These are phyloP conservation scores for Canis aureus DNA, from an alignment of 2,113 vertebrate genomes.

Conservation along the genomic window DNA sequence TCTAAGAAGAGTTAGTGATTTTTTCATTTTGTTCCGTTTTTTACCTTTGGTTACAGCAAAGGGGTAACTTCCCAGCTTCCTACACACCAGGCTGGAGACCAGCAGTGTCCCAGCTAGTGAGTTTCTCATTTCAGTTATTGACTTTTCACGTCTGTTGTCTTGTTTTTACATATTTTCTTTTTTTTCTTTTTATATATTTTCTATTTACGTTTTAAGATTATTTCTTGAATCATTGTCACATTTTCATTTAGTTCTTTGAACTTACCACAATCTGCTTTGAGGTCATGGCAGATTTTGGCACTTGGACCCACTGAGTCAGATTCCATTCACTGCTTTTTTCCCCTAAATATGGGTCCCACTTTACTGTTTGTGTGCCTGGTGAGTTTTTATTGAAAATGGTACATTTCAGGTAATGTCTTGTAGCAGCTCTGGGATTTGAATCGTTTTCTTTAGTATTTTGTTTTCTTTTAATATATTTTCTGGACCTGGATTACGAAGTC, in stretches of 20 bases:
- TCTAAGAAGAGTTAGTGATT: neutral
- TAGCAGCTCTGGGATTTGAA: neutral
- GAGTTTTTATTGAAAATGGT: neutral
- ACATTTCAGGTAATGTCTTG: neutral
- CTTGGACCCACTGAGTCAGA: neutral
- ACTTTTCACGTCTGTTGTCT: neutral
- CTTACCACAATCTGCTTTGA: accelerated
- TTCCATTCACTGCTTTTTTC: accelerated
- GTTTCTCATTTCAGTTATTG: neutral
- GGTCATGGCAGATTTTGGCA: neutral
- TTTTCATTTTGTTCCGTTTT: neutral
- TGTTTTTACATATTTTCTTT: neutral
- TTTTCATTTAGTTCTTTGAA: neutral
- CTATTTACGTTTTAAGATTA: neutral
- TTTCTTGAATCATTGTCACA: neutral
- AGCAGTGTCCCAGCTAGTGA: too few relatives aligned
- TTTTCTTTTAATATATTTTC: neutral
- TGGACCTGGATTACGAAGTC: neutral
- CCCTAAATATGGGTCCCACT: neutral
- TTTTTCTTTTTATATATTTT: neutral
- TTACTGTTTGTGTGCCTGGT: neutral
- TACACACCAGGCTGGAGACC: neutral
- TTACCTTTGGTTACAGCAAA: neutral
- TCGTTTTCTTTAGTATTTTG: neutral
- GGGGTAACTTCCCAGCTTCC: neutral